These are phyloP conservation scores for Xyliphius kryptos DNA, from an alignment of 2,113 vertebrate genomes.

Conservation along the genomic window DNA sequence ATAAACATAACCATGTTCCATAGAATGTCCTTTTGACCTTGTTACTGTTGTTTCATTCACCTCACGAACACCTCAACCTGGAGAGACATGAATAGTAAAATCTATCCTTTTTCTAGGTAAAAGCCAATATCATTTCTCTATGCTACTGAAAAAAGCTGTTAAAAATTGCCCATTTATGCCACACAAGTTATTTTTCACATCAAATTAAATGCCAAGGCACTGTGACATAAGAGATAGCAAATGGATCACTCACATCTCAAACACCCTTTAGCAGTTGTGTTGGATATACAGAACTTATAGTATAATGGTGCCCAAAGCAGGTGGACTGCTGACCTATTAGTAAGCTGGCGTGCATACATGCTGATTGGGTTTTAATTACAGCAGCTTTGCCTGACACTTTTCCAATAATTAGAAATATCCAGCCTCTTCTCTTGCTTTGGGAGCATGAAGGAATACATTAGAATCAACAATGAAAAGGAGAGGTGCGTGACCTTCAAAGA, in stretches of 20 bases:
- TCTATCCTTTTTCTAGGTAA: constrained; percentile 14
- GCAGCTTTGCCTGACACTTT: constrained; percentile 56
- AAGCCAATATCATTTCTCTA: constrained; percentile 2
- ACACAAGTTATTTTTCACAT: no score
- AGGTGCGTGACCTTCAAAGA: constrained; percentile 39
- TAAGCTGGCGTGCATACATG: constrained; percentile 33
- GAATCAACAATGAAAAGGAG: constrained; percentile 35
- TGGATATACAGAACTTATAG: constrained; percentile 9
- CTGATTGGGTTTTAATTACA: constrained; percentile 66
- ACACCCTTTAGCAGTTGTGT: constrained; percentile 1
- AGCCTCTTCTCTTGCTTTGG: constrained; percentile 44
- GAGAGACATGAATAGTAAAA: constrained; percentile 27
- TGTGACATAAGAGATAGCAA: background rate
- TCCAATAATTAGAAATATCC: constrained; percentile 65
- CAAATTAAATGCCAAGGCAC: no score
- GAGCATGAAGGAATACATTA: constrained; percentile 43
- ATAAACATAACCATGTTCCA: no score
- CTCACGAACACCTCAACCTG: constrained; percentile 43
- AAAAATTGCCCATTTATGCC: constrained; percentile 1
- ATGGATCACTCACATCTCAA: background rate
- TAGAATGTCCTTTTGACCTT: constrained; percentile 53
- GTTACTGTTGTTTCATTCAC: constrained; percentile 38
- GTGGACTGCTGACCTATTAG: constrained; percentile 41
- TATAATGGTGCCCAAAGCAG: constrained; percentile 20
- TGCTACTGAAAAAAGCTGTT: constrained; percentile 24